Percentiles rank a stretch among this genome's conserved stretches.
phyloP scores from a whole-genome alignment of 2,797 vertebrate species.

The Semaprochilodus insignis region DNA sequence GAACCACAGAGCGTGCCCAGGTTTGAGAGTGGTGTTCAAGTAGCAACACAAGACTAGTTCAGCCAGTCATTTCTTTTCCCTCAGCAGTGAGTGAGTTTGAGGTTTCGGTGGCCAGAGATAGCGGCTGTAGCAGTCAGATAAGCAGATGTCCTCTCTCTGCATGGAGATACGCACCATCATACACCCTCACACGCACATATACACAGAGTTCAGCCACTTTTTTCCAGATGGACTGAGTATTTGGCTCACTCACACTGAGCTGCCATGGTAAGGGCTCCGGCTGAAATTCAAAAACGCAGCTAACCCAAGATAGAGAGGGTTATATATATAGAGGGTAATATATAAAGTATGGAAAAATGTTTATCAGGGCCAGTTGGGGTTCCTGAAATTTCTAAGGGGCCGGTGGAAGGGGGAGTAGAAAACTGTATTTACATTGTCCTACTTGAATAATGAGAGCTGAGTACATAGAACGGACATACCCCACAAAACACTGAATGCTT shows the following conservation, averaged over 20 bases:
- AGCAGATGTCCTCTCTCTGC: conserved; percentile 42
- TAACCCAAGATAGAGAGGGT: background rate
- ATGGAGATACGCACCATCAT: conserved; percentile 26
- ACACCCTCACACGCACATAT: conserved; percentile 7
- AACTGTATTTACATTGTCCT: too few species aligned
- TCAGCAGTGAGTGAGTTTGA: conserved; percentile 12
- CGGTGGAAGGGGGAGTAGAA: too few species aligned
- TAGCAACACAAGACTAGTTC: background rate
- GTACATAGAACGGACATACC: too few species aligned
- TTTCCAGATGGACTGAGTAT: conserved; percentile 7
- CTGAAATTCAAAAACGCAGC: conserved; percentile 12
- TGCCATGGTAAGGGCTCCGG: conserved; percentile 2
- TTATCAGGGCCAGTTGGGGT: too few species aligned
- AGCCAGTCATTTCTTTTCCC: background rate
- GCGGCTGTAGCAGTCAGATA: conserved; percentile 50
- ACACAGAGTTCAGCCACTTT: conserved; percentile 29
- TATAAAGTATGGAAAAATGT: too few species aligned
- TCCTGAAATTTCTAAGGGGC: too few species aligned
- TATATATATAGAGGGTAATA: too few species aligned
- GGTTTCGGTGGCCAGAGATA: background rate
- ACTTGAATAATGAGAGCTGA: too few species aligned
- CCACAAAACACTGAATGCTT: too few species aligned
- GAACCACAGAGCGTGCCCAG: conserved; percentile 15
- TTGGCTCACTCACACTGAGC: conserved; percentile 11
- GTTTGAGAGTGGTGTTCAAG: conserved; percentile 19